These are phyloP conservation scores for Tyrophagus putrescentiae DNA, from an alignment of 1,140 invertebrate genomes.

Conservation along the genomic window DNA sequence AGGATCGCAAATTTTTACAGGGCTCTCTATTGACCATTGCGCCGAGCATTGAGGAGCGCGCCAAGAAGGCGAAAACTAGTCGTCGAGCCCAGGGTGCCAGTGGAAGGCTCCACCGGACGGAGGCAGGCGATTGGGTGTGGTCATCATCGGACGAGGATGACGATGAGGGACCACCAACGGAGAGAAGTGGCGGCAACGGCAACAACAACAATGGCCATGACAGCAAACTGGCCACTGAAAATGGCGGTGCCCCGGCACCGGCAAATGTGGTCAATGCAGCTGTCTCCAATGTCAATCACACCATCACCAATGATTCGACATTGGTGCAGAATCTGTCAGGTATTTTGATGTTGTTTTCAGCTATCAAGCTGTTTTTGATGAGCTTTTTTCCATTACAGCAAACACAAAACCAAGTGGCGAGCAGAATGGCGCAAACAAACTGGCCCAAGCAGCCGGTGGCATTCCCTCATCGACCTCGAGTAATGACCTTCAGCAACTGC, in stretches of 20 bases:
- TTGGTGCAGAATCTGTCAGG: background rate
- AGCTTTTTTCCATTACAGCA: background rate
- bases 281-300: background rate
- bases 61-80: conserved; percentile 56
- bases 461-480: background rate
- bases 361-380: background rate
- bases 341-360: background rate
- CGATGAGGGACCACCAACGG: background rate
- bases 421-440: background rate
- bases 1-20: conserved; percentile 80
- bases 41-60: conserved; percentile 67
- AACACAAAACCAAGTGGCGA: background rate
- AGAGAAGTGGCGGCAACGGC: background rate
- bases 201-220: conserved; percentile 3
- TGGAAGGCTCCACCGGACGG: conserved; percentile 75
- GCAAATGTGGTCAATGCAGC: background rate
- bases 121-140: conserved; percentile 96
- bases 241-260: background rate
- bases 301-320: conserved; percentile 11
- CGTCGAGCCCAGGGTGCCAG: conserved; percentile 66
- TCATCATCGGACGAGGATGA: conserved; percentile 54
- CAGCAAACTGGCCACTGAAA: conserved; percentile 8
- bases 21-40: conserved; percentile 72
- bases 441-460: background rate
- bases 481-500: background rate